Evolutionary conservation across 2,113 vertebrate species (phyloP).

Genomic region (Hoplias malabaricus): DNA sequence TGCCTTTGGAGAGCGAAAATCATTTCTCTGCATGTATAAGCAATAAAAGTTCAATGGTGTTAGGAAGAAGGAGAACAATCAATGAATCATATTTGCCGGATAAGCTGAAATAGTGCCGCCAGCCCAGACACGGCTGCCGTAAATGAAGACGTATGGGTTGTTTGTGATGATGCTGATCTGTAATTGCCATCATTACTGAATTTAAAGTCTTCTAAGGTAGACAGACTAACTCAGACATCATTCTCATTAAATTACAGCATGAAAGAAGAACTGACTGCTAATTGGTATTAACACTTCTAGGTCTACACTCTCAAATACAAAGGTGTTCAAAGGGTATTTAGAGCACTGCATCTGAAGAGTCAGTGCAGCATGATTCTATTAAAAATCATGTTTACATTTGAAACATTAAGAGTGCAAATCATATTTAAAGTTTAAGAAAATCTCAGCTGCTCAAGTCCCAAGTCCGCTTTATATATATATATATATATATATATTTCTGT

Average conservation of each 20-base stretch:
- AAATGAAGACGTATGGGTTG: constrained; percentile 47
- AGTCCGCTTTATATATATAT: no score
- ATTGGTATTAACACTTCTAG: neutral
- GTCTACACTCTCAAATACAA: neutral
- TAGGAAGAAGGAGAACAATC: constrained; percentile 57
- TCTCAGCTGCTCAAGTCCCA: no score
- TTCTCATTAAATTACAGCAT: neutral
- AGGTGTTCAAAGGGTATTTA: no score
- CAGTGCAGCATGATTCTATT: no score
- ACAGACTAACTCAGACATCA: neutral
- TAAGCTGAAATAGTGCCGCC: constrained; percentile 3
- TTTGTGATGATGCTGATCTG: constrained; percentile 45
- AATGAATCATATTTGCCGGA: constrained; percentile 60
- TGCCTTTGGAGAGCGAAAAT: constrained; percentile 32
- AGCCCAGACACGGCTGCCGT: constrained; percentile 24
- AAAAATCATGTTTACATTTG: no score
- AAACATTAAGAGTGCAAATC: no score
- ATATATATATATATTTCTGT: no score
- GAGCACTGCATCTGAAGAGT: no score
- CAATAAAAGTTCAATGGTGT: constrained; percentile 69
- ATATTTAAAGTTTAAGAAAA: no score
- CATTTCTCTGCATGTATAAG: constrained; percentile 56
- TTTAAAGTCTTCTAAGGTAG: neutral
- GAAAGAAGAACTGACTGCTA: neutral
- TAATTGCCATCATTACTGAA: constrained; percentile 62